Evolutionary conservation across 2,113 vertebrate genomes (phyloP), one percentile per base, ranked within the genome.

Genomic region (Crypturellus undulatus): DNA sequence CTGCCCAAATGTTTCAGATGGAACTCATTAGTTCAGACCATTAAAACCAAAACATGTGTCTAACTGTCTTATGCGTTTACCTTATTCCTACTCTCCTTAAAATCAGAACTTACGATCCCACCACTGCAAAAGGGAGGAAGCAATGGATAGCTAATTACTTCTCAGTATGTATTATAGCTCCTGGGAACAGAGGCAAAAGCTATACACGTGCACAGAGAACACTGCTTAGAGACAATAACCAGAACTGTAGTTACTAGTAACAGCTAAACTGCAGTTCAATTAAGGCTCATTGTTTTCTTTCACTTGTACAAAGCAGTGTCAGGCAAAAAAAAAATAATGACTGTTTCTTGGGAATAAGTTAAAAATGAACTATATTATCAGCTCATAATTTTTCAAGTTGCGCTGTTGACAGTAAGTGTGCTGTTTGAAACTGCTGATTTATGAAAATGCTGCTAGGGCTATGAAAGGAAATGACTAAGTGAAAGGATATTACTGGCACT

Each of bases 171-270:
- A 90, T 54, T 59, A 68, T 52, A 60, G 28, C 16, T 75, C 87
- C 56, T 67, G 60, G 83, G 77, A 90, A 78, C 51, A 94, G 73
- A 84, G 22, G 40, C 28, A 73, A 93, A 93, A 36, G 42, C 69
- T 91, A 43, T 32, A 45, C 16, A 78, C n/a, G 30, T 15, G 20
- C 34, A 24, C 34, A 54, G 20, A 85, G 84, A 78, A n/a, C 30
- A 38, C 47, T 42, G 84, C 45, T 36, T 54, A 43, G 34, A 51
- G 47, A 34, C 30, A 60, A 51, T 71, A 45, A 87, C 47, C 80
- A 87, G 84, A 87, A 49, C 10, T 54, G 47, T 45, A 79, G 45
- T n/a, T 43, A 24, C 59, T 56, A 54, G n/a, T 59, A 78, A 78
- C 20, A 87, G 56, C 25, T 81, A 32, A 84, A 68, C 47, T 38